These are phyloP conservation scores for Xanthorhoe designata DNA, from an alignment of 2,888 invertebrate species.

Conservation along the genomic window DNA sequence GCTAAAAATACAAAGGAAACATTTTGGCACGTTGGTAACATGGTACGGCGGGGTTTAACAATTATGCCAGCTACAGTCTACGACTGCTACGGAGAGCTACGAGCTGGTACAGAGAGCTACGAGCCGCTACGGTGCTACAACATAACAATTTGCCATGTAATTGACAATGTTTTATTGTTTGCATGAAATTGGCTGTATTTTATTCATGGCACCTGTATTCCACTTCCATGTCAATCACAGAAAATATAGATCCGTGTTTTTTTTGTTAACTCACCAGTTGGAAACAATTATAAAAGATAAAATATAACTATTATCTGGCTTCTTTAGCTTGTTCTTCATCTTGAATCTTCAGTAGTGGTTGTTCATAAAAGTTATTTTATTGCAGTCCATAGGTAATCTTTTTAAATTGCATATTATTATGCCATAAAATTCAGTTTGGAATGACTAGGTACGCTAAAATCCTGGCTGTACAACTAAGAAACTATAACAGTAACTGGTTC, in stretches of 20 bases:
- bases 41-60: conserved; percentile 20
- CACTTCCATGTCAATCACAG: conserved; percentile 6
- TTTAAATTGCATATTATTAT: too few species aligned
- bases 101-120: neutral
- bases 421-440: too few species aligned
- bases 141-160: conserved; percentile 20
- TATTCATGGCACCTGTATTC: neutral
- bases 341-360: too few species aligned
- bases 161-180: conserved; percentile 16
- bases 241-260: neutral
- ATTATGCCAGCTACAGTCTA: conserved; percentile 22
- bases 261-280: neutral
- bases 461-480: too few species aligned
- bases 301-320: too few species aligned
- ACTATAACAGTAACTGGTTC: too few species aligned
- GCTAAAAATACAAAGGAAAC: conserved; percentile 30
- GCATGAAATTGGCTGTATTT: conserved; percentile 9
- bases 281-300: too few species aligned
- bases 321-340: too few species aligned
- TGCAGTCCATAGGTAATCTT: too few species aligned
- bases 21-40: conserved; percentile 20
- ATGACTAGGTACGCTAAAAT: too few species aligned
- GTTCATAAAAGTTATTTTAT: too few species aligned
- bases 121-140: conserved; percentile 21
- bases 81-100: conserved; percentile 22